phyloP scores from a whole-genome alignment of 2,797 vertebrate species.

The Leucoraja ocellata region DNA sequence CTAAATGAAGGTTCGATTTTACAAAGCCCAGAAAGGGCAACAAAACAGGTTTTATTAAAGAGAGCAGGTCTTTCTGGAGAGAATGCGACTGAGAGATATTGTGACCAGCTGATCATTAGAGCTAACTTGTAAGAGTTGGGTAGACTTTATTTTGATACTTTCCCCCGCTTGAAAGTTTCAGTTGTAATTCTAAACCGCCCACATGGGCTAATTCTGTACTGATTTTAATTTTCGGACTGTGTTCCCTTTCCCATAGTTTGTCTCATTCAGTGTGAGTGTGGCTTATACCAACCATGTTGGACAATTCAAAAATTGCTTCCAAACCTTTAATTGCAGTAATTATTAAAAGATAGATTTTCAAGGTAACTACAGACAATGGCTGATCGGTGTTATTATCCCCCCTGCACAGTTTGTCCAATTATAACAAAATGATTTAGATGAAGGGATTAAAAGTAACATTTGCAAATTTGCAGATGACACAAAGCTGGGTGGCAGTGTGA shows the following conservation, averaged over 20 bases:
- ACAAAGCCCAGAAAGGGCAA: neutral
- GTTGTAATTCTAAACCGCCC: neutral
- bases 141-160: neutral
- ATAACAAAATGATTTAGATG: too few species aligned
- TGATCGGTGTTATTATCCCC: neutral
- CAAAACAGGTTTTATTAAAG: slow-evolving; percentile 35
- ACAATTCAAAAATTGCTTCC: neutral
- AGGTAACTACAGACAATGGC: neutral
- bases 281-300: neutral
- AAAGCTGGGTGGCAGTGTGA: too few species aligned
- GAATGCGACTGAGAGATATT: neutral
- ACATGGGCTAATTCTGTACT: neutral
- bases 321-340: neutral
- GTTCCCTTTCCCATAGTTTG: neutral
- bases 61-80: slow-evolving; percentile 37
- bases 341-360: neutral
- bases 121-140: neutral
- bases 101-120: neutral
- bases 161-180: too few species aligned
- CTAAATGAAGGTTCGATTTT: neutral
- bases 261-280: neutral
- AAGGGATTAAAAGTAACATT: too few species aligned
- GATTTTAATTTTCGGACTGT: neutral
- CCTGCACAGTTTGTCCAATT: neutral
- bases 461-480: too few species aligned